A percentile compares a stretch with the other conserved stretches of the same genome.
phyloP scores from a whole-genome alignment of 2,797 vertebrate species.

The Micrastur ruficollis region DNA sequence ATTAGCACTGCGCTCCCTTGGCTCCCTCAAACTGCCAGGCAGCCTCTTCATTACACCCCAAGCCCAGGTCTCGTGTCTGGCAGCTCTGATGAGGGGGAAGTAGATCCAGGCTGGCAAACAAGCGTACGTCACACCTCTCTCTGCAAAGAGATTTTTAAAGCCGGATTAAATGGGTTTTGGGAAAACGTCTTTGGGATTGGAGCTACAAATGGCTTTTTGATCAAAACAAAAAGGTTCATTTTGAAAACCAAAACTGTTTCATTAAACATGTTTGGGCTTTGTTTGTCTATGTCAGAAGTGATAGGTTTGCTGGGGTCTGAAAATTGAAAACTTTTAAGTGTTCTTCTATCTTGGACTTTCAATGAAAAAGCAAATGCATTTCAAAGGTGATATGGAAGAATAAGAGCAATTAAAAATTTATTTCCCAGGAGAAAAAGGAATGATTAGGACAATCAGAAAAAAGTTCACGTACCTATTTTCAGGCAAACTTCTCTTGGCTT shows the following conservation, averaged over 20 bases:
- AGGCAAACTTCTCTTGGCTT: not conserved
- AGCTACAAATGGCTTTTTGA: conserved; percentile 32
- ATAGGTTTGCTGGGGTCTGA: not conserved
- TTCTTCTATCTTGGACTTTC: not conserved
- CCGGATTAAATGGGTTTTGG: conserved; percentile 1
- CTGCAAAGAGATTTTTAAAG: not conserved
- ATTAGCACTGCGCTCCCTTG: not conserved
- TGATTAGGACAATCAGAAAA: not conserved
- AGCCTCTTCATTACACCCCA: accelerated
- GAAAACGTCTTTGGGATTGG: not conserved
- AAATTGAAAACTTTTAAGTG: conserved; percentile 19
- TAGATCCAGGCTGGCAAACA: not conserved
- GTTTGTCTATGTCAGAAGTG: conserved; percentile 17
- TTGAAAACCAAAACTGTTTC: conserved; percentile 47
- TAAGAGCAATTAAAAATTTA: conserved; percentile 59
- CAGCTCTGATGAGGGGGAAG: not conserved
- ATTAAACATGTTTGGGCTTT: conserved; percentile 64
- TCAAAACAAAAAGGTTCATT: not conserved
- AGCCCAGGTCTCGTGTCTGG: not conserved
- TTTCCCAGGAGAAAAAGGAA: not conserved
- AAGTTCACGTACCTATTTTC: not conserved
- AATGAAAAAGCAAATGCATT: not conserved
- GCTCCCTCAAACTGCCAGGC: not conserved
- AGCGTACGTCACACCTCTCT: not conserved
- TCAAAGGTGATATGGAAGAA: conserved; percentile 23